These are phyloP conservation scores for Tetragonisca angustula DNA, from an alignment of 2,888 invertebrate species.

Conservation along the genomic window DNA sequence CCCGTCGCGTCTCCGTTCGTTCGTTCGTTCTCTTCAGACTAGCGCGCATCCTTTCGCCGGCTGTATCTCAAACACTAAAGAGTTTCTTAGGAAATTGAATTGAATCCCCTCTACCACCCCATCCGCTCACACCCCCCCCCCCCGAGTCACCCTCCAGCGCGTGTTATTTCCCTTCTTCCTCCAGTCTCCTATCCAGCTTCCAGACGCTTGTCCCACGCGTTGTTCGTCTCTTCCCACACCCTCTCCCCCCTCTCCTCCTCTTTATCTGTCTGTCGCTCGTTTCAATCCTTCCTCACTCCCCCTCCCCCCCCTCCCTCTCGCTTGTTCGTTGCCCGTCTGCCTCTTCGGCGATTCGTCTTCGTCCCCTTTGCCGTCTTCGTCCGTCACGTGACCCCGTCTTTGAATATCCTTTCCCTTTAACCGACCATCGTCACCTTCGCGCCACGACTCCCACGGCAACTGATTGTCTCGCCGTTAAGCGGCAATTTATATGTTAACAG, in stretches of 20 bases:
- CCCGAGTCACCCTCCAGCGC: not conserved
- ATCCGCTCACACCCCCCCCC: too few species aligned
- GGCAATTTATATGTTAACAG: slow-evolving; percentile 83
- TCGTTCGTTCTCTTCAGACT: slow-evolving; percentile 63
- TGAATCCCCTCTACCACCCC: slow-evolving; percentile 68
- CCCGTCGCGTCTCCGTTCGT: slow-evolving; percentile 18
- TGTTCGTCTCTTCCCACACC: slow-evolving; percentile 3
- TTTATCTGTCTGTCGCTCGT: not conserved
- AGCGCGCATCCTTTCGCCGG: slow-evolving; percentile 74
- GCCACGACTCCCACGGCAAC: slow-evolving; percentile 60
- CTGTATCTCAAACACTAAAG: slow-evolving; percentile 81
- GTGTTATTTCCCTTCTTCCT: slow-evolving; percentile 42
- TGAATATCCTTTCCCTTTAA: slow-evolving; percentile 28
- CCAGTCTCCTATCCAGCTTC: slow-evolving; percentile 11
- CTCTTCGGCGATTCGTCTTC: slow-evolving; percentile 34
- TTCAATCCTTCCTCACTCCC: not conserved
- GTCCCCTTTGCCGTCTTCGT: slow-evolving; percentile 25
- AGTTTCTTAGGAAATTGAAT: slow-evolving; percentile 82
- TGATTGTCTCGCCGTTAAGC: slow-evolving; percentile 79
- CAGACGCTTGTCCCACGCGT: slow-evolving; percentile 5
- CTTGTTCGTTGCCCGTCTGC: not conserved
- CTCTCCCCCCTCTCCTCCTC: not conserved
- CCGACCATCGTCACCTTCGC: slow-evolving; percentile 61
- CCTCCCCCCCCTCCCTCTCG: not conserved
- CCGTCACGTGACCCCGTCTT: not conserved